Percentiles rank a stretch among this genome's conserved stretches.
Evolutionary conservation across 2,888 invertebrate species (phyloP).

Genomic region (Cephus rjabovi): DNA sequence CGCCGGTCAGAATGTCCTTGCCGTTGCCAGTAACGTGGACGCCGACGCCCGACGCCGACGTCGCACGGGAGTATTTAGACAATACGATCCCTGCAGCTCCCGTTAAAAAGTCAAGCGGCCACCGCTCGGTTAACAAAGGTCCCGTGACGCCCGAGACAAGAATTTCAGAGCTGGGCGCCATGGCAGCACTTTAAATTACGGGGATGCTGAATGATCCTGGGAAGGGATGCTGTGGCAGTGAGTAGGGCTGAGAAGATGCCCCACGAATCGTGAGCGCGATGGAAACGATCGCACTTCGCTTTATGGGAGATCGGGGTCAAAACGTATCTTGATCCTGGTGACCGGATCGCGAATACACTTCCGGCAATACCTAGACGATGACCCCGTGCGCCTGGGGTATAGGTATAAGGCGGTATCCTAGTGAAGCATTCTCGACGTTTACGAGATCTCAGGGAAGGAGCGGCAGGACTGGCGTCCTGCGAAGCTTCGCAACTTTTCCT

Average conservation of each 20-base stretch:
- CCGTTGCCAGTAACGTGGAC: slow-evolving; percentile 5
- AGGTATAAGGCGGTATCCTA: background rate
- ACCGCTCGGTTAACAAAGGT: slow-evolving; percentile 3
- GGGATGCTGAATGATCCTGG: background rate
- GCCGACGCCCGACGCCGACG: slow-evolving; percentile 3
- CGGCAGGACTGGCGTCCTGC: background rate
- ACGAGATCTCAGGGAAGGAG: background rate
- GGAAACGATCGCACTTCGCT: background rate
- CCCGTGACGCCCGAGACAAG: slow-evolving; percentile 3
- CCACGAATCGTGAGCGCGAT: background rate
- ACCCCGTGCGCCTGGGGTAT: background rate
- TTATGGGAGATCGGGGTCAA: background rate
- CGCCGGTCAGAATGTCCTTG: slow-evolving; percentile 15
- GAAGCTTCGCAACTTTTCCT: background rate
- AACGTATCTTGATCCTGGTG: background rate
- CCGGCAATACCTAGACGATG: background rate
- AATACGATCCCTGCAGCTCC: slow-evolving; percentile 26
- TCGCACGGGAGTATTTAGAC: slow-evolving; percentile 23
- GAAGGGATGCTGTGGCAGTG: background rate
- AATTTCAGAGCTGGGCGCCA: background rate
- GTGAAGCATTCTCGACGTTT: background rate
- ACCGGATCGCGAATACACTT: background rate
- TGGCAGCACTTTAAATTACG: background rate
- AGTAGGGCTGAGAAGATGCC: background rate
- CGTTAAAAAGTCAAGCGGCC: slow-evolving; percentile 32